Evolutionary conservation across 2,113 vertebrate genomes (phyloP), one percentile per base, ranked within the genome.

Genomic region (Thunnus thynnus): DNA sequence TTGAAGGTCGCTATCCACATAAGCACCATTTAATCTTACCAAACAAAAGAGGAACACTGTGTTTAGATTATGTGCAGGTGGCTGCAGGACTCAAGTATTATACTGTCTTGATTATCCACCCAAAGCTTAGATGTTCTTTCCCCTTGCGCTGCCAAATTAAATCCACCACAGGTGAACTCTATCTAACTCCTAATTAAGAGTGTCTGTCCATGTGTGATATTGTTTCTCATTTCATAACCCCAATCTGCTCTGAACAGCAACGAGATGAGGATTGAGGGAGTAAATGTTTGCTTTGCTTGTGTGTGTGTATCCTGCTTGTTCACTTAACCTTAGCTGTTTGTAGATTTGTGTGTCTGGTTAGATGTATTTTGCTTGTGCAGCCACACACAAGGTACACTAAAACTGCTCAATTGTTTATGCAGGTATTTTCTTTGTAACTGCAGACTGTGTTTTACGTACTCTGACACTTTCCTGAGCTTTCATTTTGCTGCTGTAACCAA

Each of bases 171-270:
- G 86, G 83, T 85, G 90, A 91, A 91, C 84, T 84, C 76, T 58
- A 76, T 87, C 87, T 82, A 80, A 80, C 68, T 86, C 72, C 79
- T 85, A 87, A 86, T 94, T 92, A 89, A 90, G 77, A 87, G 77
- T 80, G 76, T 75, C 74, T 84, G 85, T 90, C 86, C 82, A 82
- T 86, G 86, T 90, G 85, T 87, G 90, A 88, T 87, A 85, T 86
- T 88, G 80, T 87, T 90, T 88, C 78, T 86, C 72, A 71, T 88
- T 86, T 80, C 69, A 69, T 77, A 73, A 69, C 65, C 50, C 61
- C 77, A 80, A 68, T 83, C 80, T 25, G 7, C 69, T 70, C 47
- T 16, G 57, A 83, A 84, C 41, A 75, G 62, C 17, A 79, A 76
- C 13, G 3, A 78, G 62, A 73, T 13, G 16, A 70, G 14, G 46